These are phyloP conservation scores for Myodes glareolus DNA, from an alignment of 2,113 vertebrate species.

Conservation along the genomic window DNA sequence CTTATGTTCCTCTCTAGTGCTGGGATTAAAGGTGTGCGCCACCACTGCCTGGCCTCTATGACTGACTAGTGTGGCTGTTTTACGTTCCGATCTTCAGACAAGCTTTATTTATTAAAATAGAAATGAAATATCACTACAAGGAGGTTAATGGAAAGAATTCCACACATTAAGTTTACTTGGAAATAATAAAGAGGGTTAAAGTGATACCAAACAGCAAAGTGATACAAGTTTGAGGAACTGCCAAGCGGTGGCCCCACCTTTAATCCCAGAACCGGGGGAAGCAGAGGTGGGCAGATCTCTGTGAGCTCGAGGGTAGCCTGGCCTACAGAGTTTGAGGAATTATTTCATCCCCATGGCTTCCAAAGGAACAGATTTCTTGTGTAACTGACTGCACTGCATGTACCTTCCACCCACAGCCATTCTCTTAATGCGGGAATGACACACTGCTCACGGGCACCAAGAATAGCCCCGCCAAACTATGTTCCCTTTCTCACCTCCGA, in stretches of 20 bases:
- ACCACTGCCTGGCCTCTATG: no score
- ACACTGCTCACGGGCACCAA: background rate
- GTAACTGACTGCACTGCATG: background rate
- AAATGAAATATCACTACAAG: no score
- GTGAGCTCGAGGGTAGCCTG: no score
- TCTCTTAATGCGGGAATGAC: background rate
- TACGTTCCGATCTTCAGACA: no score
- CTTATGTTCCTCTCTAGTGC: no score
- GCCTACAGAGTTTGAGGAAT: background rate
- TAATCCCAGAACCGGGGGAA: background rate
- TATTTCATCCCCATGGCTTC: background rate
- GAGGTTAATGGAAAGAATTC: background rate
- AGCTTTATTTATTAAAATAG: no score
- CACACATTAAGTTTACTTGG: background rate
- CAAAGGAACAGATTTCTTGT: conserved; percentile 8
- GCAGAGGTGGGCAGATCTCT: no score
- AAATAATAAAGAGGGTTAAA: conserved; percentile 16
- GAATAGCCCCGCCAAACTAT: background rate
- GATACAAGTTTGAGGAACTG: background rate
- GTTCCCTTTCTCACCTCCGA: conserved; percentile 30
- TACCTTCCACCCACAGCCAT: background rate
- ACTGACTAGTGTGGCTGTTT: no score
- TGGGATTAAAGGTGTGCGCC: no score
- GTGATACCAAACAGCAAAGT: background rate
- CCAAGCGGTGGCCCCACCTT: background rate